phyloP scores from a whole-genome alignment of 2,888 invertebrate genomes.

The Nemapogon koenigi region DNA sequence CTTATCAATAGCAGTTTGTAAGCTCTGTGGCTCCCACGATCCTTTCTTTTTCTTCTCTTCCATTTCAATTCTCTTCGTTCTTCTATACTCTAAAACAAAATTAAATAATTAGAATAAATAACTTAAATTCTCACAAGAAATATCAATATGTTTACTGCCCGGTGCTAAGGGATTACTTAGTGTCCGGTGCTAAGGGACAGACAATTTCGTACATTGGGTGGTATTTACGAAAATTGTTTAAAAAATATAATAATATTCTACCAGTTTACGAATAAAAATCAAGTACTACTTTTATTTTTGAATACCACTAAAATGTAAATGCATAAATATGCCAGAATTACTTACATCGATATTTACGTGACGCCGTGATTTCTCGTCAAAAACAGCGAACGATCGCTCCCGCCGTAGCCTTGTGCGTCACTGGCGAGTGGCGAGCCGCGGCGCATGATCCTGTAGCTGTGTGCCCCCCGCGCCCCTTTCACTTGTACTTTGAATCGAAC shows the following conservation, averaged over 20 bases:
- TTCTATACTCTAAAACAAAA: no score
- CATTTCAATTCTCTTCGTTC: no score
- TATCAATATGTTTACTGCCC: no score
- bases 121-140: no score
- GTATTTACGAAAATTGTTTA: no score
- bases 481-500: conserved; percentile 11
- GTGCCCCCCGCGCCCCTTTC: conserved; percentile 14
- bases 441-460: conserved; percentile 13
- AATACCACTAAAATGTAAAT: conserved; percentile 11
- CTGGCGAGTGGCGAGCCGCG: conserved; percentile 13
- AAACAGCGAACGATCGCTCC: conserved; percentile 13
- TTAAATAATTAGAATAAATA: no score
- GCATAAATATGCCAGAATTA: conserved; percentile 12
- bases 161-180: no score
- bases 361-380: conserved; percentile 15
- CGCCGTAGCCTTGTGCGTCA: conserved; percentile 11
- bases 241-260: no score
- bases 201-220: no score
- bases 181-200: no score
- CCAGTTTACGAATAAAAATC: no score
- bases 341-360: conserved; percentile 14
- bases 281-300: no score
- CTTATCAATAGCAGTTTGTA: conserved; percentile 10
- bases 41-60: conserved; percentile 12
- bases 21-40: conserved; percentile 7